A percentile compares a stretch with the other conserved stretches of the same genome.
Evolutionary conservation across 2,113 vertebrate species (phyloP).

Genomic region (Meriones unguiculatus): DNA sequence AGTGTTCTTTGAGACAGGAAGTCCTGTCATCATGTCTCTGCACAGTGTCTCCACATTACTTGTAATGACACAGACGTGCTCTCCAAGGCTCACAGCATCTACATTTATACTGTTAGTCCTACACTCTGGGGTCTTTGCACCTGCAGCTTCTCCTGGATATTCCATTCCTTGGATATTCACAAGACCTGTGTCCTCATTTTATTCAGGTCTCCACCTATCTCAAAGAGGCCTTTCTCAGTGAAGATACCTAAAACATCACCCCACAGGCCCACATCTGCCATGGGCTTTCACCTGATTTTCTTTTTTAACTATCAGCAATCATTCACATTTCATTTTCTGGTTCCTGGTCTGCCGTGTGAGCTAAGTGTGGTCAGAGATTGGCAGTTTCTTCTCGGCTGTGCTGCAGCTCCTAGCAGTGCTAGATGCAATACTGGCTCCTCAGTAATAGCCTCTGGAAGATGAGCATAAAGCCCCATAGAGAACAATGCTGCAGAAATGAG

Average conservation of each 20-base stretch:
- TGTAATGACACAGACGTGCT: background rate
- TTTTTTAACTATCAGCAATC: background rate
- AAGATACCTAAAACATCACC: background rate
- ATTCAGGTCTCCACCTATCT: background rate
- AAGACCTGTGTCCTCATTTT: background rate
- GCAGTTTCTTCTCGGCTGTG: background rate
- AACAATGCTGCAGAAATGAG: fast-evolving
- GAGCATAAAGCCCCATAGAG: background rate
- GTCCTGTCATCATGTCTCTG: background rate
- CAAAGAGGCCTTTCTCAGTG: background rate
- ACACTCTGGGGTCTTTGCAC: background rate
- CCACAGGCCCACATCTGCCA: background rate
- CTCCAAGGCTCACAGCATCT: background rate
- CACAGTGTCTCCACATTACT: background rate
- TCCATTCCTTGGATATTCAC: background rate
- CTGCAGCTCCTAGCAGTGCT: background rate
- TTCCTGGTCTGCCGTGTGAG: background rate
- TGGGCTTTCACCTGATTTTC: background rate
- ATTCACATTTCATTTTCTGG: background rate
- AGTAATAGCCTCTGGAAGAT: no score
- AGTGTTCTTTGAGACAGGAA: background rate
- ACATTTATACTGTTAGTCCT: fast-evolving
- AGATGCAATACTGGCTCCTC: background rate
- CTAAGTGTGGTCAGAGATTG: background rate
- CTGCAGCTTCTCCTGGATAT: background rate